Evolutionary conservation across 2,888 invertebrate species (phyloP).

Genomic region (Syrphus vitripennis): DNA sequence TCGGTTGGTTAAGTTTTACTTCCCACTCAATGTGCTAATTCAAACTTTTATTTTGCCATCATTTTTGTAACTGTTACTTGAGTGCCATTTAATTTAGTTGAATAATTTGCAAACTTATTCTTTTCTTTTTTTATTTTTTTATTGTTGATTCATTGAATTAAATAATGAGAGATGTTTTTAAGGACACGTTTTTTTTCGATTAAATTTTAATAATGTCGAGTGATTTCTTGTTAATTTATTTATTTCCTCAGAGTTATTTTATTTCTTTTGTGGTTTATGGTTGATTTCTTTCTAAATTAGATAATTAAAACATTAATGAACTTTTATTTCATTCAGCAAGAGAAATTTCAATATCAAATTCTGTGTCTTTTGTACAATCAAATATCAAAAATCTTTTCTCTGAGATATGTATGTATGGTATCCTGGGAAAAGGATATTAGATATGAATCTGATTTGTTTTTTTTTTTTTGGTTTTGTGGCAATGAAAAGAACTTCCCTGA

Average conservation of each 20-base stretch:
- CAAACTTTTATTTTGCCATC: background rate
- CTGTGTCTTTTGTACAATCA: background rate
- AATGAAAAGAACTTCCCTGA: background rate
- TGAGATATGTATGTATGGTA: background rate
- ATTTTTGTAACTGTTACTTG: background rate
- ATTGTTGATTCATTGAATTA: too few relatives aligned
- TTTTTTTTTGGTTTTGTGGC: background rate
- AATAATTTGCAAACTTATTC: background rate
- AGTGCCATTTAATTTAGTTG: background rate
- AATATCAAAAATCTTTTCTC: background rate
- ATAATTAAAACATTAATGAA: background rate
- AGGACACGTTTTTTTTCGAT: too few relatives aligned
- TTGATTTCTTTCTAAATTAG: background rate
- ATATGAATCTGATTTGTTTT: background rate
- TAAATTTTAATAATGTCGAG: background rate
- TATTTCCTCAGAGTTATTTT: too few relatives aligned
- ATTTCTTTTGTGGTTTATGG: too few relatives aligned
- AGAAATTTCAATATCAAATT: background rate
- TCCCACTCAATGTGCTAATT: background rate
- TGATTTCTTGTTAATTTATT: background rate
- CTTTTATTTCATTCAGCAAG: background rate
- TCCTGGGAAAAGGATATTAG: background rate
- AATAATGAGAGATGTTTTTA: too few relatives aligned
- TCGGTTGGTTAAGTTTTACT: background rate
- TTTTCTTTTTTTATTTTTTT: background rate